Evolutionary conservation across 2,113 vertebrate species (phyloP).

Genomic region (Lamprotornis superbus): DNA sequence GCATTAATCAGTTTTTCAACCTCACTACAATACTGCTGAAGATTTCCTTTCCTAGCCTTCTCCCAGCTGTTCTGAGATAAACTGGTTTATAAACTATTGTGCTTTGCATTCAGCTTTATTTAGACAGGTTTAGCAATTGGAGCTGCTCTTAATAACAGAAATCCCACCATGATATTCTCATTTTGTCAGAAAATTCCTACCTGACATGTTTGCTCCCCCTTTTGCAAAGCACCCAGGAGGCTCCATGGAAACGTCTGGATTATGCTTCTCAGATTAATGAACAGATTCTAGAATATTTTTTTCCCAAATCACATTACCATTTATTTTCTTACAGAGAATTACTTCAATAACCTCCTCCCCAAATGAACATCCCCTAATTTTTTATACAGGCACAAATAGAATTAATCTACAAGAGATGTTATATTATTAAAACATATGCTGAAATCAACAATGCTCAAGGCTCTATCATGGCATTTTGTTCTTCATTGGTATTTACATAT

Average conservation of each 20-base stretch:
- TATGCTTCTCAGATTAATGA: background rate
- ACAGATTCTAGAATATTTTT: background rate
- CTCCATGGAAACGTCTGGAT: background rate
- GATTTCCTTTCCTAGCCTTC: background rate
- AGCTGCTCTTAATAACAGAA: background rate
- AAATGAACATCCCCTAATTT: background rate
- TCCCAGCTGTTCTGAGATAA: background rate
- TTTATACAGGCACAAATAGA: background rate
- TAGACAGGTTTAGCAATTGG: background rate
- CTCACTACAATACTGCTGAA: background rate
- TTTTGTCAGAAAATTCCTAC: background rate
- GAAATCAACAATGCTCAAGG: background rate
- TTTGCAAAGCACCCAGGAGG: background rate
- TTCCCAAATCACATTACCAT: background rate
- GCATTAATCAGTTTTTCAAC: background rate
- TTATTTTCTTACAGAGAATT: background rate
- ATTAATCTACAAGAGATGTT: background rate
- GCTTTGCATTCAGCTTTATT: background rate
- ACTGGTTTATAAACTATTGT: background rate
- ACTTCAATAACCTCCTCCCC: background rate
- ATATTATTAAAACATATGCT: slow-evolving; percentile 7
- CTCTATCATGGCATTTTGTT: slow-evolving; percentile 6
- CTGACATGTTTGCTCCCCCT: background rate
- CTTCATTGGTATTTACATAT: slow-evolving; percentile 30
- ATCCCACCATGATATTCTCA: background rate